Conservation (phyloP, 2,888 invertebrate genomes). For the Apocheima hispidaria region DNA sequence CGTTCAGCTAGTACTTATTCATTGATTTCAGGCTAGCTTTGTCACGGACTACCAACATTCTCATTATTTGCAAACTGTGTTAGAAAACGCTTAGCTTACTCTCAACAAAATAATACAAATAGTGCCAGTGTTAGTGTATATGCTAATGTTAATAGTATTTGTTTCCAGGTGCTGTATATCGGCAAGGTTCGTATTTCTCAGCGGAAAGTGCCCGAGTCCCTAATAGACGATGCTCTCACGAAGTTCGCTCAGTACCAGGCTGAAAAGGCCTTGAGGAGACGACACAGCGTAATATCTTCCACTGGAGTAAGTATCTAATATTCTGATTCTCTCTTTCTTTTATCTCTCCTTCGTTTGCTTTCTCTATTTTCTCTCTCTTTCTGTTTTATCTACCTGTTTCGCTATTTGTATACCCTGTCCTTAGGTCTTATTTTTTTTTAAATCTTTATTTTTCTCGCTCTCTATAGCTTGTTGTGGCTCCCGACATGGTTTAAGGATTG, state of each 20-base stretch:
- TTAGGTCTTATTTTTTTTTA: no score
- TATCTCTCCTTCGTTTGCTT: not conserved
- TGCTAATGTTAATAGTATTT: not conserved
- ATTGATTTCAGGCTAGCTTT: no score
- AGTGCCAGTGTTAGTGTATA: not conserved
- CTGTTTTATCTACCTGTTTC: not conserved
- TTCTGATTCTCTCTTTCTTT: not conserved
- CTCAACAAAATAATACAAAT: no score
- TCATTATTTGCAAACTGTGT: no score
- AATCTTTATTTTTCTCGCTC: no score
- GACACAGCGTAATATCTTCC: constrained; percentile 78
- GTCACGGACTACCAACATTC: no score
- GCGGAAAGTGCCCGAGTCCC: constrained; percentile 93
- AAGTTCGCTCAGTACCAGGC: constrained; percentile 93
- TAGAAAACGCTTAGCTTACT: no score
- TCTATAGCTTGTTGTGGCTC: no score
- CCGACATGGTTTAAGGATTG: no score
- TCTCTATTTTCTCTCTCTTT: not conserved
- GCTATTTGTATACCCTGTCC: no score
- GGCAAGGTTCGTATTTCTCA: constrained; percentile 96
- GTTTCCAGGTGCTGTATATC: constrained; percentile 92
- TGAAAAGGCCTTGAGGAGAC: constrained; percentile 85
- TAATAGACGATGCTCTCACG: constrained; percentile 95
- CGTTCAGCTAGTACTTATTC: no score
- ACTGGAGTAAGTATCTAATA: constrained; percentile 62